Conservation (phyloP, 1,140 invertebrate genomes). For the Protaetia brevitarsis region DNA sequence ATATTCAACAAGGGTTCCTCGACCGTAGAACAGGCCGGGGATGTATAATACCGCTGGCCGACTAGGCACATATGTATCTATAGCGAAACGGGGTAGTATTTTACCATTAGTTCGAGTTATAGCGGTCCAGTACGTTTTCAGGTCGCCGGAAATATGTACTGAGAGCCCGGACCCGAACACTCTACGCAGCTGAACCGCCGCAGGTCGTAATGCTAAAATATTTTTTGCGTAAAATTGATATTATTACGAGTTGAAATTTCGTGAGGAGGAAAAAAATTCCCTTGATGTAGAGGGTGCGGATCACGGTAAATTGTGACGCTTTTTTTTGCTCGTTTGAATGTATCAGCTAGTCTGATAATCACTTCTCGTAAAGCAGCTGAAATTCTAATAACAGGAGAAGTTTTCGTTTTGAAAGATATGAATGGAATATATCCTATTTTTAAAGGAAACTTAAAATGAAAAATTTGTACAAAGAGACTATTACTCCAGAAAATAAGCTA, state of each 20-base stretch:
- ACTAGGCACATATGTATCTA: slow-evolving; percentile 43
- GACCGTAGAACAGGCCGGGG: not conserved
- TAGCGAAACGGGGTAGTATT: slow-evolving; percentile 42
- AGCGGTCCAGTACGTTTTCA: slow-evolving; percentile 34
- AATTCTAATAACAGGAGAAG: no score
- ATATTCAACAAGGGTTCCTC: not conserved
- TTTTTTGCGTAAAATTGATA: slow-evolving; percentile 42
- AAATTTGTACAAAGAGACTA: no score
- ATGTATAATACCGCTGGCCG: slow-evolving; percentile 25
- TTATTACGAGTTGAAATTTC: slow-evolving; percentile 37
- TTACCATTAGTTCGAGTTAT: slow-evolving; percentile 41
- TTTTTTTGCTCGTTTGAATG: not conserved
- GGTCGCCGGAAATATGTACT: slow-evolving; percentile 27
- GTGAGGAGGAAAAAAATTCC: not conserved
- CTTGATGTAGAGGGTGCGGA: slow-evolving; percentile 7
- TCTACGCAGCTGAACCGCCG: slow-evolving; percentile 26
- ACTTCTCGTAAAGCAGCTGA: no score
- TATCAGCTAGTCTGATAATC: not conserved
- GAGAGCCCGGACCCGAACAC: slow-evolving; percentile 22
- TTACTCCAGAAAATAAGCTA: no score
- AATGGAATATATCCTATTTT: no score
- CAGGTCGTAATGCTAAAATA: slow-evolving; percentile 42
- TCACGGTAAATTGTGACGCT: not conserved
- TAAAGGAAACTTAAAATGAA: no score
- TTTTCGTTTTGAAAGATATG: no score